Base-by-base conservation (phyloP, 37 sponge, comb jelly and placozoan species). In the Spongilla lacustris region DNA sequence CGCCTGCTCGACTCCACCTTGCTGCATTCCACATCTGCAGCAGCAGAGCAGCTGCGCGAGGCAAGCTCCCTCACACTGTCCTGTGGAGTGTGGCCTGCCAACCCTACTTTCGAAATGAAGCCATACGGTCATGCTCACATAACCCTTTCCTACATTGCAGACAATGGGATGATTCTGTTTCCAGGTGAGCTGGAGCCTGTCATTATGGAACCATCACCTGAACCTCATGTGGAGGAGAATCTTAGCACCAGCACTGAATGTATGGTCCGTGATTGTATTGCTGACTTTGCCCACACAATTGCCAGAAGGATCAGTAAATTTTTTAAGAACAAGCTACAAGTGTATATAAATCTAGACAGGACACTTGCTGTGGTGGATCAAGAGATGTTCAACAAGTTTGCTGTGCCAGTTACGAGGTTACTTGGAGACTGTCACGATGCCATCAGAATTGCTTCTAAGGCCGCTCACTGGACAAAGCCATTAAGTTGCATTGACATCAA, bases 121-220 rank as follows among this genome's bases (percentile, higher is more conserved):
- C 23, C 13, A 0, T 72, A 26, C 21, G 74, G 28, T 0, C 82
- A 82, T 9, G 77, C 83, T 58, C 68, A 48, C 10, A 77, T 88
- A 27, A 82, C 77, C 17, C 30, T 88, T 8, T 77, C 71, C 58
- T 88, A 77, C 69, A 68, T 32, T 35, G 37, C 88, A 26, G 33
- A 48, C 11, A 71, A 81, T 13, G 37, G 71, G 4, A 71, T 25
- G 68, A 77, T 88, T 21, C 11, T 82, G 21, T 88, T 88, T 49
- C 88, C 86, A 29, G 2, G 24, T 2, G 58, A 58, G 58, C 21
- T 58, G 14, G 58, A 58, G 58, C 58, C 76, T 23, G 10, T 31
- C 14, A 19, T 23, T 75, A 5, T 14, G 17, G 21, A 36, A 37
- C 33, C 17, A 0, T 27, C 76, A 19, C 36, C n/a, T 34, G 35